Evolutionary conservation across 2,797 vertebrate species (phyloP), one percentile per base, ranked within the genome.

Genomic region (Neosalanx taihuensis): DNA sequence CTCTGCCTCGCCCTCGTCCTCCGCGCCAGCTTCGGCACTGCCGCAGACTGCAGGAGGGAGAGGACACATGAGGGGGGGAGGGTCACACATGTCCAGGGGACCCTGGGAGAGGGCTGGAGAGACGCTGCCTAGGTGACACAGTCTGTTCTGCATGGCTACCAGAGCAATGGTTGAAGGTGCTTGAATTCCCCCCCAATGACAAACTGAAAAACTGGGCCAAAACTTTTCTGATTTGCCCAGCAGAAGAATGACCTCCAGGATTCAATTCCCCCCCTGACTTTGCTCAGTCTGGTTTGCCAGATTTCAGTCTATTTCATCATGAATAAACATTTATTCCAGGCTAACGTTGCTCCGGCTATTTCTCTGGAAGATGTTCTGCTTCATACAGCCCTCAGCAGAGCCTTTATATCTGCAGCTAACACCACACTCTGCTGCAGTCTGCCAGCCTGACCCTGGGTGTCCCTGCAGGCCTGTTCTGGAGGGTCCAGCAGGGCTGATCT

Each of bases 1-100:
- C 80, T 99, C 96, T 0, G 96, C 88, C 83, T 99, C 97, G 0
- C 96, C 95, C 72, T 99, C 97, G 58, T 95, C 94, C 78, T 95
- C 94, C 0, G 86, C 90, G 1, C 51, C 51, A 6, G 51, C 15
- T 17, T 17, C 51, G 51, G 87, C 92, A 0, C 91, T 72, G 0
- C 94, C 96, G 33, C 97, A 99, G 0, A 83, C 96, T 98, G 85
- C 20, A 1, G 26, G 26, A 26, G 0, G 26, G 20, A 1, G 63
- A 57, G 71, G 35, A 1, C 58, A 1, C 56, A 61, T 70, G 58
- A 13, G 26, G 12, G 3, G 10, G 12, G 5, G 26, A 7, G 3
- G 29, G 7, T 3, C 5, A 9, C 12, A 17, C 37, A 1, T 2
- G 10, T 41, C 10, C 37, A 41, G 37, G 37, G 12, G 6, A 26